A percentile compares a stretch with the other conserved stretches of the same genome.
phyloP scores from a whole-genome alignment of 1,140 invertebrate genomes.

The Leucophenga varia region DNA sequence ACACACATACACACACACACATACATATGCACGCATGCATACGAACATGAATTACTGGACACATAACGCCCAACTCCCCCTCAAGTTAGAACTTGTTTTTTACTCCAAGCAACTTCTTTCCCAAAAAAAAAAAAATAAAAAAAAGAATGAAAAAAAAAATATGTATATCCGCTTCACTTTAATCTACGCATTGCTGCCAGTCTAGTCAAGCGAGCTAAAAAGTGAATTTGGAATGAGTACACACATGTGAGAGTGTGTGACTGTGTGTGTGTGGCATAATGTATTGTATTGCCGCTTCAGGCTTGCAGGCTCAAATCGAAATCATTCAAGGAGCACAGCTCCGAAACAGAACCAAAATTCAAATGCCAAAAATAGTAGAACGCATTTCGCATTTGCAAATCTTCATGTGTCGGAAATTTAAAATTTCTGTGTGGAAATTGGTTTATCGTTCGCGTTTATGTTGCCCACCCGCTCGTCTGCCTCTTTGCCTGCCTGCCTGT shows the following conservation, averaged over 20 bases:
- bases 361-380: too few species aligned
- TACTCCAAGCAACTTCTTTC: too few species aligned
- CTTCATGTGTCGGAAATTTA: constrained; percentile 39
- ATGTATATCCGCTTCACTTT: too few species aligned
- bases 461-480: too few species aligned
- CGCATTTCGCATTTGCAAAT: constrained; percentile 50
- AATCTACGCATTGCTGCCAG: constrained; percentile 52
- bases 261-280: constrained; percentile 1
- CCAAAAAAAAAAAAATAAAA: too few species aligned
- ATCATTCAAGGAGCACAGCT: too few species aligned
- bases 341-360: too few species aligned
- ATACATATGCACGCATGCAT: neutral
- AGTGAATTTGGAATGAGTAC: too few species aligned
- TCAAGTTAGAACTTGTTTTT: neutral
- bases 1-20: constrained; percentile 5
- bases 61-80: constrained; percentile 5
- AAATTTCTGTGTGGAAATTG: constrained; percentile 47
- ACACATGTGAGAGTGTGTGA: constrained; percentile 8
- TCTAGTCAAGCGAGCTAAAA: constrained; percentile 24
- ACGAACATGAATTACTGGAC: neutral
- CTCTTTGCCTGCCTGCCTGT: too few species aligned
- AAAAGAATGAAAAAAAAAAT: too few species aligned
- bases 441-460: constrained; percentile 23
- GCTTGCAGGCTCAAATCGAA: too few species aligned
- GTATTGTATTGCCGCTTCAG: too few species aligned